A percentile compares a stretch with the other conserved stretches of the same genome.
phyloP scores from a whole-genome alignment of 2,113 vertebrate species.

The Baryphthengus martii region DNA sequence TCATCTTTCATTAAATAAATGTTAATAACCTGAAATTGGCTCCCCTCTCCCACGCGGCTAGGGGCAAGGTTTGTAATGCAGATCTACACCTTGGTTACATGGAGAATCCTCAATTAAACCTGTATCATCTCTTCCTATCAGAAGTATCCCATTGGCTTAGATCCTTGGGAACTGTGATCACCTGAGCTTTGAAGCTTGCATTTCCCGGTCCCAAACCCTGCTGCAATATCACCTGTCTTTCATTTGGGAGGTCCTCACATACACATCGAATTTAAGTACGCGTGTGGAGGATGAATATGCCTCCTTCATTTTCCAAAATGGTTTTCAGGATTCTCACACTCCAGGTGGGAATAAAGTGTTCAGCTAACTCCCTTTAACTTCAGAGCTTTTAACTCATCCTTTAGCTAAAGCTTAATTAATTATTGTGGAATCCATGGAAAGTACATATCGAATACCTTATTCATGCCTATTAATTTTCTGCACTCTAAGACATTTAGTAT shows the following conservation, averaged over 20 bases:
- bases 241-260: not conserved
- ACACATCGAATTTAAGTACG: not conserved
- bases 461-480: not conserved
- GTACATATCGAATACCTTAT: not conserved
- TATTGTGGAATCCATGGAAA: not conserved
- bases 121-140: not conserved
- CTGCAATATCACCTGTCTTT: not conserved
- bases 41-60: fast-evolving
- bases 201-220: not conserved
- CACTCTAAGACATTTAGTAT: not conserved
- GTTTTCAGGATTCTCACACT: constrained; percentile 1
- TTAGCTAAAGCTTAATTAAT: not conserved
- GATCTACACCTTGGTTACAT: not conserved
- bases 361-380: not conserved
- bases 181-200: not conserved
- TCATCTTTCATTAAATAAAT: not conserved
- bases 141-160: not conserved
- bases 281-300: not conserved
- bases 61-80: not conserved
- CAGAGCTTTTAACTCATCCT: not conserved
- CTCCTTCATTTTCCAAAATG: not conserved
- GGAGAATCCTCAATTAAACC: not conserved
- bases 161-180: not conserved
- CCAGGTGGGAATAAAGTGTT: not conserved
- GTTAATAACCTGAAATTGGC: not conserved